phyloP scores from a whole-genome alignment of 2,888 invertebrate species.

The Herminia tarsipennalis region DNA sequence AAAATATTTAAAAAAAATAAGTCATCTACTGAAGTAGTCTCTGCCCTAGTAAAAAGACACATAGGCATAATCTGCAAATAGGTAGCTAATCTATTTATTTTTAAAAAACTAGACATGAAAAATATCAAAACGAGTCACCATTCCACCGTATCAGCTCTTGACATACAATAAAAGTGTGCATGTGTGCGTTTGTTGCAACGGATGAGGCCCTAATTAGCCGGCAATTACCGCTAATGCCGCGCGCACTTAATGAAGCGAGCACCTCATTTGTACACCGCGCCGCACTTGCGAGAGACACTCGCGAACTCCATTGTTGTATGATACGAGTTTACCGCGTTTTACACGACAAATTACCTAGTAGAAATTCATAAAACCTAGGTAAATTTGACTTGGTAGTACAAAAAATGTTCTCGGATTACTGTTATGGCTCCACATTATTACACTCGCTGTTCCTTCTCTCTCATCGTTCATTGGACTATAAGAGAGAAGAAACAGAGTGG shows the following conservation, averaged over 20 bases:
- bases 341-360: not conserved
- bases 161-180: conserved; percentile 39
- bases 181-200: conserved; percentile 59
- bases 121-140: conserved; percentile 22
- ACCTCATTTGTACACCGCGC: conserved; percentile 60
- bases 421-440: too few species aligned
- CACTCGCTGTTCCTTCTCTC: too few species aligned
- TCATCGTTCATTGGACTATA: too few species aligned
- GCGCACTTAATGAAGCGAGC: conserved; percentile 66
- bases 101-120: too few species aligned
- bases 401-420: too few species aligned
- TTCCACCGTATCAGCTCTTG: conserved; percentile 24
- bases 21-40: too few species aligned
- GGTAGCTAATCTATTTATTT: too few species aligned
- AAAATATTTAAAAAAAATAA: too few species aligned
- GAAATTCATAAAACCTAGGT: not conserved
- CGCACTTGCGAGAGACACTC: conserved; percentile 37
- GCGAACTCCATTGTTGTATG: conserved; percentile 36
- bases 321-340: conserved; percentile 5
- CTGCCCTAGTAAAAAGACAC: conserved; percentile 8
- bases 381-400: too few species aligned
- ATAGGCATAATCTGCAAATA: too few species aligned
- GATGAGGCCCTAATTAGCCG: conserved; percentile 76
- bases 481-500: too few species aligned
- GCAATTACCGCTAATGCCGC: conserved; percentile 78